These are phyloP conservation scores for Sciurus carolinensis DNA, from an alignment of 2,797 vertebrate genomes.

Conservation along the genomic window DNA sequence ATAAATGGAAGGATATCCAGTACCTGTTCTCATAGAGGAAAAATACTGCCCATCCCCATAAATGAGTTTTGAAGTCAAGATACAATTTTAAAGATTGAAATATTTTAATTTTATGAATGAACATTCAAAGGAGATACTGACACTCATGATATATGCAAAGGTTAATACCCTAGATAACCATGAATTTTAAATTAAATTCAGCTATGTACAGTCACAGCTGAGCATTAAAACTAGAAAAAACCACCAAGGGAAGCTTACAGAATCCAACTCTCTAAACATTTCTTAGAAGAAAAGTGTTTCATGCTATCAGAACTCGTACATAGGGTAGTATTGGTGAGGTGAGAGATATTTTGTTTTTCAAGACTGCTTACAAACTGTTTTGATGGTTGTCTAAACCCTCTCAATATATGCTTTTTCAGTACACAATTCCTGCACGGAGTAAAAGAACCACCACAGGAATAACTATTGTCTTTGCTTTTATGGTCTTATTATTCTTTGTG, in stretches of 20 bases:
- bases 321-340: accelerated
- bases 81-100: neutral
- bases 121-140: neutral
- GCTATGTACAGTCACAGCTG: neutral
- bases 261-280: neutral
- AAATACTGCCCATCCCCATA: neutral
- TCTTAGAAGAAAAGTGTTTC: neutral
- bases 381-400: neutral
- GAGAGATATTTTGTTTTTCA: neutral
- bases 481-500: neutral
- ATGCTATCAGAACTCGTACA: neutral
- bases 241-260: neutral
- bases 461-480: neutral
- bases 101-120: constrained; percentile 7
- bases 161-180: neutral
- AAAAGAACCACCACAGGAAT: neutral
- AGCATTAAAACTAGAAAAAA: neutral
- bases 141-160: neutral
- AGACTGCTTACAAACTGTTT: neutral
- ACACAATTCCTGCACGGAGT: neutral
- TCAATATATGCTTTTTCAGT: neutral
- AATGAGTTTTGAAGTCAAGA: neutral
- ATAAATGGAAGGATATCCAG: neutral
- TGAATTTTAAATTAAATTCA: neutral
- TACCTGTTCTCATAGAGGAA: neutral